Conservation (phyloP, 1,140 invertebrate species). For the Drosophila lowei region DNA sequence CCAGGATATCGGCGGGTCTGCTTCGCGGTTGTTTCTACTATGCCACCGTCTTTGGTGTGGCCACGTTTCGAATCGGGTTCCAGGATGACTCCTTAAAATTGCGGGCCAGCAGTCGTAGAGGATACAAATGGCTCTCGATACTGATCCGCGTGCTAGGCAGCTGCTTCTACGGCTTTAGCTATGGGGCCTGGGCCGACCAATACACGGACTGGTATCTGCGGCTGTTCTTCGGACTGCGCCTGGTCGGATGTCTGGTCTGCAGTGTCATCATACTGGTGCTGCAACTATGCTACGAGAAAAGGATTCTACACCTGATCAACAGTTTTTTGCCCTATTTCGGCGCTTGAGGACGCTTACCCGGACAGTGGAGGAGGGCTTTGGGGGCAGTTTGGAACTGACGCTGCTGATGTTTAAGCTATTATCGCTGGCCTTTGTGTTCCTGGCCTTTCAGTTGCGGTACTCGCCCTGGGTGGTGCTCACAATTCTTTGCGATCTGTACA, state of each 20-base stretch:
- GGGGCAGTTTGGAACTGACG: constrained; percentile 28
- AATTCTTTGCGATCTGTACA: constrained; percentile 19
- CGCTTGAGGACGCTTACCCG: constrained; percentile 8
- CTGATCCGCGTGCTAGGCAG: constrained; percentile 3
- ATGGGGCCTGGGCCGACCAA: constrained; percentile 6
- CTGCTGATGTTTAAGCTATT: constrained; percentile 25
- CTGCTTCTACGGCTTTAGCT: constrained; percentile 4
- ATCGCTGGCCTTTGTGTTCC: constrained; percentile 23
- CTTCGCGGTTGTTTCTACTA: constrained; percentile 19
- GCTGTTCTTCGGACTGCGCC: not conserved
- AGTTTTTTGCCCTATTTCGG: constrained; percentile 32
- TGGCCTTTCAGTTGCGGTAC: not conserved
- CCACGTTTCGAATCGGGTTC: constrained; percentile 3
- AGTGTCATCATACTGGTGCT: constrained; percentile 38
- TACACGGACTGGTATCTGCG: constrained; percentile 1
- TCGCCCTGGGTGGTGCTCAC: not conserved
- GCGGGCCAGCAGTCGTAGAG: constrained; percentile 13
- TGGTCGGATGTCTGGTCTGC: constrained; percentile 17
- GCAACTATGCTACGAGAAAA: constrained; percentile 30
- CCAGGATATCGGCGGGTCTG: constrained; percentile 22
- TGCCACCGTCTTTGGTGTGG: constrained; percentile 13
- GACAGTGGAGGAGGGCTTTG: constrained; percentile 7
- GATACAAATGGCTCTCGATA: constrained; percentile 37
- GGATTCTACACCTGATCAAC: constrained; percentile 30
- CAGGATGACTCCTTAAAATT: not conserved